These are phyloP conservation scores for Catharus ustulatus DNA, from an alignment of 2,797 vertebrate genomes.

Conservation along the genomic window DNA sequence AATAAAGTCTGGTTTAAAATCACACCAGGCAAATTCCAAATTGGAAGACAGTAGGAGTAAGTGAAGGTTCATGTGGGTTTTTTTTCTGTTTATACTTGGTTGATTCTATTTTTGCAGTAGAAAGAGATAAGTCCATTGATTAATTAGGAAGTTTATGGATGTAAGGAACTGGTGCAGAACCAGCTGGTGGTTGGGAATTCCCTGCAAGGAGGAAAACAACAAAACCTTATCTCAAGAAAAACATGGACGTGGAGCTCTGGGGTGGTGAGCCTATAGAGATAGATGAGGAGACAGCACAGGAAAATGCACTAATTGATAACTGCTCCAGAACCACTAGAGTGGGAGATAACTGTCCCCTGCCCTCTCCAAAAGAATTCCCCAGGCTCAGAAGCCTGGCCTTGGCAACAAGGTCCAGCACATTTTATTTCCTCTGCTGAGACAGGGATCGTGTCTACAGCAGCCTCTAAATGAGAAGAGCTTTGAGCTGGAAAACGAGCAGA, in stretches of 20 bases:
- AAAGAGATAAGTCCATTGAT: neutral
- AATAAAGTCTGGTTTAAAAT: neutral
- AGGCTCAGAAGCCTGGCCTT: neutral
- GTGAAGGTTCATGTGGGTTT: fast-evolving
- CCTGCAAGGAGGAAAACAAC: neutral
- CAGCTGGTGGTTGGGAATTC: neutral
- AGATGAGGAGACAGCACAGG: neutral
- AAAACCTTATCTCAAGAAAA: neutral
- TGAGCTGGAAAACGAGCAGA: neutral
- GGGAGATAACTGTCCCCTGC: neutral
- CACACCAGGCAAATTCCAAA: neutral
- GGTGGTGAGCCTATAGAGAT: neutral
- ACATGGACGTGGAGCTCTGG: neutral
- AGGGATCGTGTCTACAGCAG: neutral
- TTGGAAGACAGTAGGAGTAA: neutral
- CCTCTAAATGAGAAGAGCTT: neutral
- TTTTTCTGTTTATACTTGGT: neutral
- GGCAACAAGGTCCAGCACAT: neutral
- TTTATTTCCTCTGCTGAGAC: neutral
- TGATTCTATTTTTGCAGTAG: neutral
- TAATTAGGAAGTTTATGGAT: neutral
- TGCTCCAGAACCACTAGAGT: neutral
- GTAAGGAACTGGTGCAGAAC: neutral
- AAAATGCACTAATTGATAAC: neutral
- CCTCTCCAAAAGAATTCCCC: neutral